phyloP scores from a whole-genome alignment of 2,113 vertebrate species.

The Spermophilus dauricus region DNA sequence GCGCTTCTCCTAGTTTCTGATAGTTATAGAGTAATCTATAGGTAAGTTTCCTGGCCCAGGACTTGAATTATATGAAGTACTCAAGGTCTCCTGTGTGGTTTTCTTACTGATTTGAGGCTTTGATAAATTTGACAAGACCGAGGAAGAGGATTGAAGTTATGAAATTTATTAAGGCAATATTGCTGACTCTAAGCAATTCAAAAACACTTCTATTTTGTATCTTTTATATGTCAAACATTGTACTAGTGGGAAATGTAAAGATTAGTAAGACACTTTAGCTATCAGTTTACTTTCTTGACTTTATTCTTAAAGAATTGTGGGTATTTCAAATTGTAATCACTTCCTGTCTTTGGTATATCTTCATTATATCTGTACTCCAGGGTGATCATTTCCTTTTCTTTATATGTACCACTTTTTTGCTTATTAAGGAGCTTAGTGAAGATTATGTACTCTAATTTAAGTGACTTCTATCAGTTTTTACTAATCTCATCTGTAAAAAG shows the following conservation, averaged over 20 bases:
- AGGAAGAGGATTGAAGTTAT: background rate
- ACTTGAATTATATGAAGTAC: background rate
- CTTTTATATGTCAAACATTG: constrained; percentile 23
- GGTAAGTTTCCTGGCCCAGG: background rate
- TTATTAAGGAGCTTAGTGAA: background rate
- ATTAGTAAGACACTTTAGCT: background rate
- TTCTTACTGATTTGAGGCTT: constrained; percentile 12
- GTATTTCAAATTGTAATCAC: background rate
- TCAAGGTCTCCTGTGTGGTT: background rate
- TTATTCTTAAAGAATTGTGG: background rate
- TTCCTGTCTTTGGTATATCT: background rate
- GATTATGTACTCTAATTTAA: background rate
- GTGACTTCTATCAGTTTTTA: background rate
- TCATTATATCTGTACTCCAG: background rate
- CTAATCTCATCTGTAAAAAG: constrained; percentile 30
- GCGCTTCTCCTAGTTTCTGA: constrained; percentile 26
- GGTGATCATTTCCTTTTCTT: background rate
- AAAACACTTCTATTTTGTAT: constrained; percentile 16
- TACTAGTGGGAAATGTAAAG: background rate
- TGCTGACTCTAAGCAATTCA: constrained; percentile 46
- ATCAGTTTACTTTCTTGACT: constrained; percentile 4
- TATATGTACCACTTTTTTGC: background rate
- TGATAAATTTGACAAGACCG: constrained; percentile 29
- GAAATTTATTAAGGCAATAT: constrained; percentile 19
- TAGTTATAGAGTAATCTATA: background rate